Conservation (phyloP, 2,113 vertebrate genomes). For the Limnothrissa miodon region DNA sequence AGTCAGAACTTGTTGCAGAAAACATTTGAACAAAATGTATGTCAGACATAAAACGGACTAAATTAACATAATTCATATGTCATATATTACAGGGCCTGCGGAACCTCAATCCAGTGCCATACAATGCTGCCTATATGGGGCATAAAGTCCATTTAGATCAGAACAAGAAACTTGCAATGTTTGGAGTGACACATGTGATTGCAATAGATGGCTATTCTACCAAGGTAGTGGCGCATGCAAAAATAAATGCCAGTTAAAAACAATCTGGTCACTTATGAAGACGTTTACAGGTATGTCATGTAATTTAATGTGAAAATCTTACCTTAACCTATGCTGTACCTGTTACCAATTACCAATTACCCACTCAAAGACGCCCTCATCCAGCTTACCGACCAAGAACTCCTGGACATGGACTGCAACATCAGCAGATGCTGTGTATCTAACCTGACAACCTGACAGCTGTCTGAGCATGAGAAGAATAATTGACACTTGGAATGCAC, state of each 20-base stretch:
- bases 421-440: no score
- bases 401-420: no score
- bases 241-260: constrained; percentile 33
- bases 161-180: constrained; percentile 27
- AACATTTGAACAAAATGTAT: not conserved
- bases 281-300: constrained; percentile 38
- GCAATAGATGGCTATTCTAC: constrained; percentile 33
- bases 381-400: no score
- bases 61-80: not conserved
- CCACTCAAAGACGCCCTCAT: no score
- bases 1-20: not conserved
- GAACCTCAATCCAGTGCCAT: constrained; percentile 28
- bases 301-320: no score
- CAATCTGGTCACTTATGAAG: constrained; percentile 23
- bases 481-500: no score
- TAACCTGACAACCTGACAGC: no score
- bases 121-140: constrained; percentile 31
- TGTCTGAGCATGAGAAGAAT: no score
- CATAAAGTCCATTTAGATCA: constrained; percentile 30
- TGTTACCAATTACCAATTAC: no score
- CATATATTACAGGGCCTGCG: not conserved
- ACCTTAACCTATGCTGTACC: no score
- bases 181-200: constrained; percentile 29
- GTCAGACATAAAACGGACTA: not conserved
- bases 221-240: constrained; percentile 13